Base-by-base conservation (phyloP, 2,888 invertebrate genomes). In the Zootermopsis nevadensis region DNA sequence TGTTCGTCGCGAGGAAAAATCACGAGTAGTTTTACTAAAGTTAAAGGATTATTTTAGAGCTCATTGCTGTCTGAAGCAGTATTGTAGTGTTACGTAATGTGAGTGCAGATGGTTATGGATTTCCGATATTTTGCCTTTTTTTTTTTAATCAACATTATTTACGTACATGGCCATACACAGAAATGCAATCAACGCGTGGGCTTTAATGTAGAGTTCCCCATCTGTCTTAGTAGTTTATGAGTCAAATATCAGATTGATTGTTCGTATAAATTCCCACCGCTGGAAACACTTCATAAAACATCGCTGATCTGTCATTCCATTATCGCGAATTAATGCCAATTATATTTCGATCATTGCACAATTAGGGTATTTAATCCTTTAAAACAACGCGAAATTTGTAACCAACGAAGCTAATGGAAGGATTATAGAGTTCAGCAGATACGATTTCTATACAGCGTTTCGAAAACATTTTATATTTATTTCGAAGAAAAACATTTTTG, bases 311-410 rank as follows among this genome's bases (percentile, higher is more conserved):
- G 10, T 74, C 74, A 4, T 38, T 38, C 35, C 38, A 74, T 74
- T 74, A 74, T 74, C 38, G 74, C 38, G 38, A 74, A 74, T 74
- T 74, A 74, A 74, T 74, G 35, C 42, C 74, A 74, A 74, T 74
- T 38, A 74, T 74, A 74, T 74, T 74, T 74, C 74, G 74, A 74
- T 74, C 74, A 38, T 3, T 74, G 74, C 74, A 74, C 74, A 74
- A 74, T 74, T 74, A 38, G 74, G 74, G 74, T 38, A 74, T 38
- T 74, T 38, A 74, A 38, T 38, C 31, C 33, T 74, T 74, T 24
- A 74, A 74, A 74, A 74, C 38, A 33, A 74, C 35, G 27, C 74
- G 38, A 74, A 74, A 74, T 74, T 74, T 74, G 74, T 69, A 33
- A 6, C 69, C 69, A 19, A 33, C 69, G 69, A 19, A 33, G 22